Evolutionary conservation across 1,140 invertebrate genomes (phyloP).

Genomic region (Leptopilina clavipes): DNA sequence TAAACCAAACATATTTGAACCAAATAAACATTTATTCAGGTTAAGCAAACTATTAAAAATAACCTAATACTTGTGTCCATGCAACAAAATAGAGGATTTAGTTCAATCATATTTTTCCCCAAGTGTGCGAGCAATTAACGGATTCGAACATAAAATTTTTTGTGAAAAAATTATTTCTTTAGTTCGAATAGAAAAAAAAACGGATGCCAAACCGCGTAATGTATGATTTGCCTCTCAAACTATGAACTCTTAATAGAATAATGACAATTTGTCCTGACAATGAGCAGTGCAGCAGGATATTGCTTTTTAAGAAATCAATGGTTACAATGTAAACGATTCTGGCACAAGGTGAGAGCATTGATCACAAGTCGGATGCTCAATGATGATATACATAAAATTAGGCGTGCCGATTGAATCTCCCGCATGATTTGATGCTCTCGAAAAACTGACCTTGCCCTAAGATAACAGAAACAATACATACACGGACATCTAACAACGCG

Average conservation of each 20-base stretch:
- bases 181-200: background rate
- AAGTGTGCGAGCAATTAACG: too few species aligned
- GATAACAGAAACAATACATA: too few species aligned
- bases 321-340: slow-evolving; percentile 26
- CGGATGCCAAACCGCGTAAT: background rate
- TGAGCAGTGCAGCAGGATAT: slow-evolving; percentile 21
- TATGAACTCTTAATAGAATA: background rate
- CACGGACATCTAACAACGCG: background rate
- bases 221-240: background rate
- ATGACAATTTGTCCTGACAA: background rate
- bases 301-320: slow-evolving; percentile 22
- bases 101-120: too few species aligned
- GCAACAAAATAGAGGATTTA: too few species aligned
- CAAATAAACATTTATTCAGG: too few species aligned
- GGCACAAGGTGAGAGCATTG: slow-evolving; percentile 25
- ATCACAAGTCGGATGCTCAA: slow-evolving; percentile 15
- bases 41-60: too few species aligned
- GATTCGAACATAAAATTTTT: too few species aligned
- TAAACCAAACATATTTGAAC: too few species aligned
- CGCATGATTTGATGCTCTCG: background rate
- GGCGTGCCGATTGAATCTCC: slow-evolving; percentile 24
- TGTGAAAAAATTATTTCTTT: too few species aligned
- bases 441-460: background rate
- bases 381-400: background rate
- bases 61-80: too few species aligned